Conservation (phyloP, 2,888 invertebrate genomes). For the Sympetrum striolatum region DNA sequence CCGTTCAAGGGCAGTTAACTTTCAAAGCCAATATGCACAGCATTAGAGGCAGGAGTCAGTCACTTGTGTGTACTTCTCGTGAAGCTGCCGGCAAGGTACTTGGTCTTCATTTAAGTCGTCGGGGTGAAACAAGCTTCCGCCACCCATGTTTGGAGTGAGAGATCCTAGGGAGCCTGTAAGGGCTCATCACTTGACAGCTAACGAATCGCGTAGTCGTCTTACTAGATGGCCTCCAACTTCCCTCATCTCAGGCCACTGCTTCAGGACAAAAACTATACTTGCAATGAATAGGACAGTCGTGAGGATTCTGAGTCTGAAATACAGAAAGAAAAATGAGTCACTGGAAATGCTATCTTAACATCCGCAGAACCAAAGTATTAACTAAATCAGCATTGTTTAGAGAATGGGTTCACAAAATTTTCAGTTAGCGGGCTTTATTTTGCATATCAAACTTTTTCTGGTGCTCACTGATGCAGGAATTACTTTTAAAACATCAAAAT, state of each 20-base stretch:
- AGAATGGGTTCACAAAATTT: too few relatives aligned
- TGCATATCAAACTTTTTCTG: too few relatives aligned
- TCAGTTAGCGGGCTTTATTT: too few relatives aligned
- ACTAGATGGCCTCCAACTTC: slow-evolving; percentile 82
- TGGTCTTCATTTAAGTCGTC: neutral
- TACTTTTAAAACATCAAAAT: too few relatives aligned
- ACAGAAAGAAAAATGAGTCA: slow-evolving; percentile 56
- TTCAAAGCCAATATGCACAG: slow-evolving; percentile 8
- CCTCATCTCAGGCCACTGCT: slow-evolving; percentile 89
- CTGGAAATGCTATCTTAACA: too few relatives aligned
- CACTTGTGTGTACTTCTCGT: neutral
- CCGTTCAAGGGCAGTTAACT: neutral
- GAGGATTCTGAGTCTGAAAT: slow-evolving; percentile 81
- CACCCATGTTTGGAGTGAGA: neutral
- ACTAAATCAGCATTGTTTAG: too few relatives aligned
- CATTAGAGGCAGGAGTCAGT: neutral
- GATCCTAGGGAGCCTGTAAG: neutral
- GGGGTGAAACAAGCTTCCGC: neutral
- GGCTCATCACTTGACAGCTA: slow-evolving; percentile 68
- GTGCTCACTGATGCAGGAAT: too few relatives aligned
- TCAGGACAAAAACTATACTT: slow-evolving; percentile 81
- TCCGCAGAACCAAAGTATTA: too few relatives aligned
- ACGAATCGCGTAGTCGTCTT: slow-evolving; percentile 78
- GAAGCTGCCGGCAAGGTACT: neutral
- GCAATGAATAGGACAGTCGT: slow-evolving; percentile 83